Evolutionary conservation across 2,113 vertebrate genomes (phyloP).

Genomic region (Aix galericulata): DNA sequence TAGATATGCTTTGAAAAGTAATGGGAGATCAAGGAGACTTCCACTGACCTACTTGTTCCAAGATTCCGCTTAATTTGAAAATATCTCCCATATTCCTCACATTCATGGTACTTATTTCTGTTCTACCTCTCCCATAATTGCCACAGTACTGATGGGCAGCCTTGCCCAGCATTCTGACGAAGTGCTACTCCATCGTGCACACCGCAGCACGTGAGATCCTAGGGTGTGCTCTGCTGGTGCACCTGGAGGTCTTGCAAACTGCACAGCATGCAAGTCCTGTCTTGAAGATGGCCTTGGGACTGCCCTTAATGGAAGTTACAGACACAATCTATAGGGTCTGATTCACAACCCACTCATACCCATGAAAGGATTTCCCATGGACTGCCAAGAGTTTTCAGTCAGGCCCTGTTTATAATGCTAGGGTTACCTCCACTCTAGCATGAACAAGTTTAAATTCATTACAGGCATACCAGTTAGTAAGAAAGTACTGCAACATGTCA

Average conservation of each 20-base stretch:
- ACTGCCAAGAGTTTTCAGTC: background rate
- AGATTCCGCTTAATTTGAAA: background rate
- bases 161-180: background rate
- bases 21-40: background rate
- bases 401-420: background rate
- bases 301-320: background rate
- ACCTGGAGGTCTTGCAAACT: background rate
- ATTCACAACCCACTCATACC: background rate
- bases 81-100: background rate
- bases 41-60: background rate
- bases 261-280: background rate
- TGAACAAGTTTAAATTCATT: background rate
- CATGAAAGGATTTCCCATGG: background rate
- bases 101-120: background rate
- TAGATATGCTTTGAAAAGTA: background rate
- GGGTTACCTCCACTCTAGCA: background rate
- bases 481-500: background rate
- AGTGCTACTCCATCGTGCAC: rapidly evolving
- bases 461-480: background rate
- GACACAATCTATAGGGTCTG: background rate
- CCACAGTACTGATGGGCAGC: background rate
- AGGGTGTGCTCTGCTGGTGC: background rate
- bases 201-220: background rate
- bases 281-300: background rate
- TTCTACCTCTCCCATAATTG: background rate